Base-by-base conservation (phyloP, 2,797 vertebrate genomes). In the Fistularia commersonii region DNA sequence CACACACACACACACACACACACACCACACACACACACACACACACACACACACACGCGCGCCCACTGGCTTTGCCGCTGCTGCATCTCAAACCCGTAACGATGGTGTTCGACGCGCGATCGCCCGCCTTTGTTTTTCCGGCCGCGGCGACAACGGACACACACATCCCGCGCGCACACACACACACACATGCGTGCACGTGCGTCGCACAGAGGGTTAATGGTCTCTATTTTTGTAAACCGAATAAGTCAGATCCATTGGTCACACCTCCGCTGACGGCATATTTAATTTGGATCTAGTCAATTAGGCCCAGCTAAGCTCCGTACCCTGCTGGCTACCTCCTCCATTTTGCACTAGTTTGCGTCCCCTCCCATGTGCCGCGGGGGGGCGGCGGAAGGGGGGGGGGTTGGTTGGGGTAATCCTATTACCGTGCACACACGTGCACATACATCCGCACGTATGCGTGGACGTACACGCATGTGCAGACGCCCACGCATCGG, bases 261-360 rank as follows among this genome's bases (percentile, higher is more conserved):
- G 96, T 97, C 96, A 98, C 95, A 95, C 93, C 91, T 91, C 93
- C 91, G 91, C 89, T 99, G 95, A 98, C 94, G 95, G 95, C 95
- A 98, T 99, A 98, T 96, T 98, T 98, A 97, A 99, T 99, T 97
- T 98, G 93, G 96, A 97, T 96, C 93, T 95, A 97, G 93, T 95
- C 97, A 98, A 99, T 99, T 99, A 99, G 97, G 92, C 93, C 89
- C 88, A 91, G 93, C 94, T 96, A 95, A 97, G 94, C 94, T 95
- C 90, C 88, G 89, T 90, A 94, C 91, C 95, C 95, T 95, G 94
- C 95, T 96, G 94, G 80, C 93, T 91, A 92, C 93, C 79, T 95
- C 93, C 95, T 95, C 93, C 93, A 95, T 94, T 94, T 93, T 93
- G 93, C 92, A 93, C 93, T 93, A 92, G 91, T 93, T 92, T 91